phyloP scores from a whole-genome alignment of 2,888 invertebrate genomes.

The Terebella lapidaria region DNA sequence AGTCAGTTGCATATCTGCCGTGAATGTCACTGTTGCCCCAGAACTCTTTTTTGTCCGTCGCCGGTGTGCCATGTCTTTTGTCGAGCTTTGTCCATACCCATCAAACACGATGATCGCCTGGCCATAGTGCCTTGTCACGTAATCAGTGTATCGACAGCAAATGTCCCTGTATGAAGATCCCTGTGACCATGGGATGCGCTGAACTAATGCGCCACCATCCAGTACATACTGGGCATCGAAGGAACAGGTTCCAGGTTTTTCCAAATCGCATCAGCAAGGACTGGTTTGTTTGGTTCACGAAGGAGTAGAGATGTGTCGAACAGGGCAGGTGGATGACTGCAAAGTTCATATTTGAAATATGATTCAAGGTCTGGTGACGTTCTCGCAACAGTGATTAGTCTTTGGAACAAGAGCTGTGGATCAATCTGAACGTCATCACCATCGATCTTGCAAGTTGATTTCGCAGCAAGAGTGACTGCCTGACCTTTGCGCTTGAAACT shows the following conservation, averaged over 20 bases:
- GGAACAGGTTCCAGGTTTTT: neutral
- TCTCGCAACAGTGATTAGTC: conserved; percentile 16
- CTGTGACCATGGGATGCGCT: conserved; percentile 23
- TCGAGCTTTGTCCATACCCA: conserved; percentile 26
- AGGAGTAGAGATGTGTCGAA: conserved; percentile 23
- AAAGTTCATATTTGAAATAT: conserved; percentile 25
- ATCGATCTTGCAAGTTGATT: conserved; percentile 10
- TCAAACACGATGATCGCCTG: conserved; percentile 28
- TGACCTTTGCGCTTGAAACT: conserved; percentile 23
- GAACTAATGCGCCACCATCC: conserved; percentile 27
- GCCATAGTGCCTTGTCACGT: conserved; percentile 18
- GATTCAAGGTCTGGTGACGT: conserved; percentile 6
- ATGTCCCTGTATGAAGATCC: conserved; percentile 24
- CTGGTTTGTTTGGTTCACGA: conserved; percentile 23
- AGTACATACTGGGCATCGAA: conserved; percentile 16
- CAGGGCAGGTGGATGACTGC: conserved; percentile 22
- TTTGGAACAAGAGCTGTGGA: conserved; percentile 27
- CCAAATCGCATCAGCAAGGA: conserved; percentile 25
- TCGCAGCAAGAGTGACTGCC: conserved; percentile 13
- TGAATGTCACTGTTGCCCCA: conserved; percentile 21
- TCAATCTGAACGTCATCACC: conserved; percentile 23
- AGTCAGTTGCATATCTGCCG: conserved; percentile 18
- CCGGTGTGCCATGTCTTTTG: conserved; percentile 28
- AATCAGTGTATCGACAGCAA: conserved; percentile 16
- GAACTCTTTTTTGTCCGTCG: conserved; percentile 21